Conservation (phyloP, 2,113 vertebrate species). For the Trematomus loennbergii region DNA sequence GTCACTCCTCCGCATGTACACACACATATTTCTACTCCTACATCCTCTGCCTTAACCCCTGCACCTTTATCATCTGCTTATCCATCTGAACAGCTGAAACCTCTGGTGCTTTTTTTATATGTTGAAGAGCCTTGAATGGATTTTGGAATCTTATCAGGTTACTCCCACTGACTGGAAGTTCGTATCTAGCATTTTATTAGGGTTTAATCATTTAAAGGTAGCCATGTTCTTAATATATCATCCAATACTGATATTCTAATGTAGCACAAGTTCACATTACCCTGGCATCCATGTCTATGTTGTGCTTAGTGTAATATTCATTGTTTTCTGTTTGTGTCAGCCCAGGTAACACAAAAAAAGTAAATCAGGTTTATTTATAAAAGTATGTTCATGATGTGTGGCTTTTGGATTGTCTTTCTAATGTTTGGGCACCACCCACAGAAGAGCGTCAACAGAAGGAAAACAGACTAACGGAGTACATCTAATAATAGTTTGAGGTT, state of each 20-base stretch:
- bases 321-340: slow-evolving; percentile 11
- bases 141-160: slow-evolving; percentile 1
- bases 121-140: background rate
- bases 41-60: slow-evolving; percentile 18
- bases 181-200: background rate
- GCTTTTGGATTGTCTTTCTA: slow-evolving; percentile 56
- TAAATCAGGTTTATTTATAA: slow-evolving; percentile 6
- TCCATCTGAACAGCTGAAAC: slow-evolving; percentile 35
- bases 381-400: slow-evolving; percentile 28
- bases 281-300: background rate
- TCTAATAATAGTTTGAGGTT: slow-evolving; percentile 82
- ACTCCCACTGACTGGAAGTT: background rate
- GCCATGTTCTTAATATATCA: slow-evolving; percentile 7
- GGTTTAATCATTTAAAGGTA: background rate
- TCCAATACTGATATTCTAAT: background rate
- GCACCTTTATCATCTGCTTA: slow-evolving; percentile 43
- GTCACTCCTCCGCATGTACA: slow-evolving; percentile 34
- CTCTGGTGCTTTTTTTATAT: background rate
- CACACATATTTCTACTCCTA: slow-evolving; percentile 27
- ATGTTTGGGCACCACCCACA: slow-evolving; percentile 78
- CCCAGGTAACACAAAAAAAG: slow-evolving; percentile 12
- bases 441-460: slow-evolving; percentile 69
- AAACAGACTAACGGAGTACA: slow-evolving; percentile 69
- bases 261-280: background rate
- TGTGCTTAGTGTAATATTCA: slow-evolving; percentile 7